Base-by-base conservation (phyloP, 2,113 vertebrate species). In the Carollia perspicillata region DNA sequence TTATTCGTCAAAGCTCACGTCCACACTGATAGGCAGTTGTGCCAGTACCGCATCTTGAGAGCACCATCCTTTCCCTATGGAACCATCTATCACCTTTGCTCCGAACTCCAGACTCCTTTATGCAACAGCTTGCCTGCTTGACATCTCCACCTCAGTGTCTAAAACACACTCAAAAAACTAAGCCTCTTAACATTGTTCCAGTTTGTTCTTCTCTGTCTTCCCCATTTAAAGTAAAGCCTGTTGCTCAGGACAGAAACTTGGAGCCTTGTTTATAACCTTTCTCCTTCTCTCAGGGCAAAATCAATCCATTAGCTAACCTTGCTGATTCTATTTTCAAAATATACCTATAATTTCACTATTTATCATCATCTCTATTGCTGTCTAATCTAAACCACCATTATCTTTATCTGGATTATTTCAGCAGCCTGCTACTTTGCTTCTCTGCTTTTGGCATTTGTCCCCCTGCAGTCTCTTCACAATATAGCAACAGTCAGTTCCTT, bases 291-390 rank as follows among this genome's bases (percentile, higher is more conserved):
- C 28, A 66, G 16, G 16, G 40, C 58, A 93, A 65, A 49, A 40
- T 37, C 37, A 74, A 7, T 66, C 8, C 37, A 1, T 71, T 93
- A 28, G 49, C 20, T 80, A 74, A 85, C 23, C 11, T 49, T 51
- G 66, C 65, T 90, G 55, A 30, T 90, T 95, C 72, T 86, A 5
- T 80, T 93, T 93, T 95, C 49, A 74, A 47, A 78, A 65, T 90
- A 78, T 26, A 80, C 28, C n/a, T 13, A 65, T 37, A 33, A 74
- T 93, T 86, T 65, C 55, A 80, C 72, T 85, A 1, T 60, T 68
- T 93, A 78, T 49, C 72, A 47, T 47, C 5, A 44, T 84, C 33
- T 85, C 37, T 49, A 49, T 72, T 90, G 55, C 86, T 58, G 0
- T 66, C 72, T 85, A 65, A 85, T 49, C 37, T 58, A 80, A 47